Evolutionary conservation across 1,140 invertebrate genomes (phyloP).

Genomic region (Eriosoma lanigerum): DNA sequence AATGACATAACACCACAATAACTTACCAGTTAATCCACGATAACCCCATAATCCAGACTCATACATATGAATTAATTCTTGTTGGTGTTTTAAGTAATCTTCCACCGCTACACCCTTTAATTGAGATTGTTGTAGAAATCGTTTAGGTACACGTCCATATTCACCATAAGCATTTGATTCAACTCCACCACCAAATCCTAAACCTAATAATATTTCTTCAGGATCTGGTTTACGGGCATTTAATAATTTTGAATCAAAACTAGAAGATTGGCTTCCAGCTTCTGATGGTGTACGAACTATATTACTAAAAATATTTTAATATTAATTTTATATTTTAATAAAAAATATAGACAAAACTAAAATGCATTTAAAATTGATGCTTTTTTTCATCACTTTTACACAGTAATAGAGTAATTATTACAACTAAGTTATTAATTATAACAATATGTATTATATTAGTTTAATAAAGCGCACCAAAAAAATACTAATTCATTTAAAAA

Average conservation of each 20-base stretch:
- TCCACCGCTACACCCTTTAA: slow-evolving; percentile 66
- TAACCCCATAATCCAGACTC: slow-evolving; percentile 68
- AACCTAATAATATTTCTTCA: slow-evolving; percentile 70
- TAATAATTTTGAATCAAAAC: slow-evolving; percentile 70
- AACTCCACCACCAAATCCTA: slow-evolving; percentile 66
- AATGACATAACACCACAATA: not conserved
- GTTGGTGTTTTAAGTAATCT: slow-evolving; percentile 65
- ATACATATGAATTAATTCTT: slow-evolving; percentile 63
- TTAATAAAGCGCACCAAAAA: no score
- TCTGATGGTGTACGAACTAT: slow-evolving; percentile 55
- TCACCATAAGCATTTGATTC: slow-evolving; percentile 57
- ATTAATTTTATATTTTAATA: not conserved
- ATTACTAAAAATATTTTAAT: slow-evolving; percentile 21
- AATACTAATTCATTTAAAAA: no score
- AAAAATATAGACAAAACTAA: no score
- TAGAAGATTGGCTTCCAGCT: slow-evolving; percentile 69
- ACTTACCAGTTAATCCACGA: slow-evolving; percentile 65
- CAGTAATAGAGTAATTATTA: no score
- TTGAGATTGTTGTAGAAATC: slow-evolving; percentile 64
- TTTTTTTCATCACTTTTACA: no score
- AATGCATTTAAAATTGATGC: no score
- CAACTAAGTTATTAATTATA: no score
- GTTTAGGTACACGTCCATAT: slow-evolving; percentile 64
- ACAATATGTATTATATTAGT: not conserved
- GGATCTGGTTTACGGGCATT: slow-evolving; percentile 73